Percentiles rank a stretch among this genome's conserved stretches.
phyloP scores from a whole-genome alignment of 2,888 invertebrate species.

The Acleris emargana region DNA sequence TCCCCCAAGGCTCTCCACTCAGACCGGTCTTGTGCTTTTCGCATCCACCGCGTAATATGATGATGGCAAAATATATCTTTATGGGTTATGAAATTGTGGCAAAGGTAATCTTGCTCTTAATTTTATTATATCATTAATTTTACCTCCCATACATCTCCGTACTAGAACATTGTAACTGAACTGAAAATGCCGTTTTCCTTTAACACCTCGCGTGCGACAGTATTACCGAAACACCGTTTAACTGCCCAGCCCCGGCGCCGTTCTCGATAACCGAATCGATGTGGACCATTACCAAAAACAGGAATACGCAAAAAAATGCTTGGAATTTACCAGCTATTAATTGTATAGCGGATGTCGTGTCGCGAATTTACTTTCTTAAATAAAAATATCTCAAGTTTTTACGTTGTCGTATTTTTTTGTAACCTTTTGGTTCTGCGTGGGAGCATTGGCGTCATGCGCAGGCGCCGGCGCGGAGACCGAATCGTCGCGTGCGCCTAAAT shows the following conservation, averaged over 20 bases:
- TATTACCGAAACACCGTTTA: slow-evolving; percentile 36
- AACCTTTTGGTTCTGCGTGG: slow-evolving; percentile 54
- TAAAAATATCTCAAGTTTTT: slow-evolving; percentile 9
- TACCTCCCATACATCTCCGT: background rate
- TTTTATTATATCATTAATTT: background rate
- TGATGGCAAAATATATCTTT: too few relatives aligned
- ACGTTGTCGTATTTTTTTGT: slow-evolving; percentile 31
- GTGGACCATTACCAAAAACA: slow-evolving; percentile 58
- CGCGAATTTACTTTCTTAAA: slow-evolving; percentile 16
- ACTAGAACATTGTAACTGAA: slow-evolving; percentile 4
- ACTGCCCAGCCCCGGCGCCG: slow-evolving; percentile 51
- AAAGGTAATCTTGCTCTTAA: too few relatives aligned
- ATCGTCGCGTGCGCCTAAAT: slow-evolving; percentile 49
- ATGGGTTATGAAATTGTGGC: too few relatives aligned
- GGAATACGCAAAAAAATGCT: slow-evolving; percentile 64
- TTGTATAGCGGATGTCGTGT: slow-evolving; percentile 50
- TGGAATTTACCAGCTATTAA: slow-evolving; percentile 71
- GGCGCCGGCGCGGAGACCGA: slow-evolving; percentile 58
- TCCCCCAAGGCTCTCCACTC: too few relatives aligned
- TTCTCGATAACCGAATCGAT: slow-evolving; percentile 54
- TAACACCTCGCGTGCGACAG: slow-evolving; percentile 15
- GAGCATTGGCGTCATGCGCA: slow-evolving; percentile 55
- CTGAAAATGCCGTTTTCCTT: slow-evolving; percentile 17
- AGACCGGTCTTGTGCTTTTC: too few relatives aligned
- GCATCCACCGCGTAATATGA: too few relatives aligned